Evolutionary conservation across 2,113 vertebrate species (phyloP).

Genomic region (Tenrec ecaudatus): DNA sequence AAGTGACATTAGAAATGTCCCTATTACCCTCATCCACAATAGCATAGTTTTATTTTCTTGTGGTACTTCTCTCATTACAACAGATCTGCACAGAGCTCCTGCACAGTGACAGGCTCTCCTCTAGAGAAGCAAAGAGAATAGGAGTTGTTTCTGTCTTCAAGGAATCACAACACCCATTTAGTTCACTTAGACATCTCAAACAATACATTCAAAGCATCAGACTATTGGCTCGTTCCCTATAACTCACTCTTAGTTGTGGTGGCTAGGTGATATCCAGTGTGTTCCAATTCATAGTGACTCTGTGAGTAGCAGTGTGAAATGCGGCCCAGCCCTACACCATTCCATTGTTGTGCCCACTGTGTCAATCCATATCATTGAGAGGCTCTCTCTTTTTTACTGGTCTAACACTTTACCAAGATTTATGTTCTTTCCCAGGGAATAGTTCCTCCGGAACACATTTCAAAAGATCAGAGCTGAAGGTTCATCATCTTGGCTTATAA

Average conservation of each 20-base stretch:
- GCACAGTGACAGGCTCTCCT: background rate
- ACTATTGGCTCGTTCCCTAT: background rate
- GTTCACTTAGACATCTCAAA: background rate
- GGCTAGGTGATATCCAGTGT: background rate
- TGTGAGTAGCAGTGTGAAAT: background rate
- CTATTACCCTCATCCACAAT: background rate
- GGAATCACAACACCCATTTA: background rate
- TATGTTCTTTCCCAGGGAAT: background rate
- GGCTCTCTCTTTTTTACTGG: background rate
- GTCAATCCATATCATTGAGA: background rate
- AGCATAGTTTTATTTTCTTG: slow-evolving; percentile 41
- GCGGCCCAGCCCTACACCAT: background rate
- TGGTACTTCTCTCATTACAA: background rate
- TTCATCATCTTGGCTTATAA: background rate
- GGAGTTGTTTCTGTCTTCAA: background rate
- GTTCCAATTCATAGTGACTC: background rate
- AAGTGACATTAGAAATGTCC: slow-evolving; percentile 27
- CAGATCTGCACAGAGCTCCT: background rate
- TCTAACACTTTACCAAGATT: background rate
- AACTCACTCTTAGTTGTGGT: background rate
- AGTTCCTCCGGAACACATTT: background rate
- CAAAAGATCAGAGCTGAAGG: background rate
- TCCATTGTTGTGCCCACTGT: background rate
- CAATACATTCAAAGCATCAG: background rate
- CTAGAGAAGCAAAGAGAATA: background rate